phyloP scores from a whole-genome alignment of 1,140 invertebrate genomes.

The Protaetia brevitarsis region DNA sequence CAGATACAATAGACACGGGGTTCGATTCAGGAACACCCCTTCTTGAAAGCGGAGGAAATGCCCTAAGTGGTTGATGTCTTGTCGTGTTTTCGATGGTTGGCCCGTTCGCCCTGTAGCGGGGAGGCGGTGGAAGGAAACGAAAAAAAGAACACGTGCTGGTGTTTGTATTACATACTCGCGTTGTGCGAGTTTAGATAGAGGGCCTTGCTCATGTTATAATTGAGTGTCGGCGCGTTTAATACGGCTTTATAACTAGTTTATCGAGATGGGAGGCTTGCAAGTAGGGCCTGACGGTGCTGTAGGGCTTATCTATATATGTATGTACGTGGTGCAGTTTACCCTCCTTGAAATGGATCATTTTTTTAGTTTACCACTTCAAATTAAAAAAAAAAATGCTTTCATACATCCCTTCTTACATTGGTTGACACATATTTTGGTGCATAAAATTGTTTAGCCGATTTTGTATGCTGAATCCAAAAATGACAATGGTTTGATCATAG shows the following conservation, averaged over 20 bases:
- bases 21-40: constrained; percentile 17
- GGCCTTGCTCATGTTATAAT: background rate
- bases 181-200: background rate
- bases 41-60: constrained; percentile 8
- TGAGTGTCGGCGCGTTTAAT: constrained; percentile 9
- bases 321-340: no score
- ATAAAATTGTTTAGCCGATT: no score
- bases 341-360: no score
- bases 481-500: no score
- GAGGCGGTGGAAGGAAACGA: background rate
- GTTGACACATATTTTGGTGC: no score
- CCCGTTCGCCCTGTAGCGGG: background rate
- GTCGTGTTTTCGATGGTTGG: background rate
- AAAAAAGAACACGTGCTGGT: constrained; percentile 15
- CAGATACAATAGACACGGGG: constrained; percentile 10
- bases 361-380: no score
- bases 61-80: constrained; percentile 17
- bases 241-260: background rate
- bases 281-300: background rate
- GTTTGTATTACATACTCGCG: constrained; percentile 1
- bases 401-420: no score
- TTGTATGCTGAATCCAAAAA: no score
- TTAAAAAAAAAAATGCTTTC: no score
- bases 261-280: background rate
- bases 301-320: no score